Evolutionary conservation across 2,797 vertebrate species (phyloP), one percentile per base, ranked within the genome.

Genomic region (Argyrosomus regius): DNA sequence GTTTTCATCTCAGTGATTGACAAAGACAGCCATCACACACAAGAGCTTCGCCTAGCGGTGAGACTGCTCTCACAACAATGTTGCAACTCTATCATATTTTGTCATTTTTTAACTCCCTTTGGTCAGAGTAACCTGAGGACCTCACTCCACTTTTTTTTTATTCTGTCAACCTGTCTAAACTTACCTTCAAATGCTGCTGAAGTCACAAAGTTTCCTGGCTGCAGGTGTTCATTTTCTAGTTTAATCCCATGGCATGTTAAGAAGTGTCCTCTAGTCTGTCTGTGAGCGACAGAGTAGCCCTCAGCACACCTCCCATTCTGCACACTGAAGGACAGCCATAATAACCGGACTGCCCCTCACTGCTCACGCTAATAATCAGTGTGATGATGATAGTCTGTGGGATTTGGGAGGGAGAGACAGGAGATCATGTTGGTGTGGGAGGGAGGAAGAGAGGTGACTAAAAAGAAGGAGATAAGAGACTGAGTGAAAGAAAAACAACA

Each of bases 141-240:
- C 35, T 39, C 8, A 39, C 35, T 39, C 8, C 35, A 39, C 35
- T 39, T 39, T 7, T 35, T 39, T 77, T n/a, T 67, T 11, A 62
- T n/a, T 31, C 16, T 8, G 45, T 65, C 31, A 60, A 52, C 45
- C 35, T 45, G 3, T 43, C 60, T 50, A 7, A 50, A 35, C 83
- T 80, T 77, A 89, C 86, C 84, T 85, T 80, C n/a, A 83, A 62
- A 69, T 6, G 61, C 45, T 72, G 77, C 52, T 58, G 54, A 46
- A 69, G 64, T 78, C 56, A 85, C n/a, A 75, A 59, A 3, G 28
- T 71, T 72, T 73, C 65, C 69, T 24, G 60, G 71, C 56, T 77
- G 59, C 81, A 77, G 72, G 45, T 78, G 67, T 22, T 76, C 39
- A 46, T 57, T 54, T 59, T 60, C 49, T 77, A n/a, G 60, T 77